A percentile compares a stretch with the other conserved stretches of the same genome.
phyloP scores from a whole-genome alignment of 1,140 invertebrate genomes.

The Leptonema lineaticorne region DNA sequence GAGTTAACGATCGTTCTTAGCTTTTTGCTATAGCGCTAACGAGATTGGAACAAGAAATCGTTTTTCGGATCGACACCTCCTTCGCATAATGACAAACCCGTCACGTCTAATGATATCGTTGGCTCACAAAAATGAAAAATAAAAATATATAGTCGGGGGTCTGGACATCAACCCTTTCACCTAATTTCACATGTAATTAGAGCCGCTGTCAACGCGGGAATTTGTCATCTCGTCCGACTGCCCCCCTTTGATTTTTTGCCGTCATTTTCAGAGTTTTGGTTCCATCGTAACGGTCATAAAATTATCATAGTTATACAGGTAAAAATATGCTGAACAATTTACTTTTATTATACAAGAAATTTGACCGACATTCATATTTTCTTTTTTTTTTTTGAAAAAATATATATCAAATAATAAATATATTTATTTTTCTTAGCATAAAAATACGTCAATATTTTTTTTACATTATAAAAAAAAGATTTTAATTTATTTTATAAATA shows the following conservation, averaged over 20 bases:
- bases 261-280: too few species aligned
- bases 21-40: conserved; percentile 1
- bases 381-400: too few species aligned
- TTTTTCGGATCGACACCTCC: conserved; percentile 39
- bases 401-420: too few species aligned
- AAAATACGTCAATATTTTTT: too few species aligned
- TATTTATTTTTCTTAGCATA: too few species aligned
- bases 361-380: too few species aligned
- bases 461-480: too few species aligned
- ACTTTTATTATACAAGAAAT: too few species aligned
- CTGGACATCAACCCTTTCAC: neutral
- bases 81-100: conserved; percentile 33
- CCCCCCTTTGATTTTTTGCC: neutral
- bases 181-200: neutral
- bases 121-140: conserved; percentile 19
- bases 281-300: neutral
- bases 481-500: too few species aligned
- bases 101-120: conserved; percentile 33
- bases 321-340: too few species aligned
- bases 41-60: conserved; percentile 12
- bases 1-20: neutral
- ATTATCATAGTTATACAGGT: too few species aligned
- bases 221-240: conserved; percentile 9
- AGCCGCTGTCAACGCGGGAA: conserved; percentile 27
- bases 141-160: neutral